Evolutionary conservation across 2,888 invertebrate genomes (phyloP).

Genomic region (Diogma glabrata): DNA sequence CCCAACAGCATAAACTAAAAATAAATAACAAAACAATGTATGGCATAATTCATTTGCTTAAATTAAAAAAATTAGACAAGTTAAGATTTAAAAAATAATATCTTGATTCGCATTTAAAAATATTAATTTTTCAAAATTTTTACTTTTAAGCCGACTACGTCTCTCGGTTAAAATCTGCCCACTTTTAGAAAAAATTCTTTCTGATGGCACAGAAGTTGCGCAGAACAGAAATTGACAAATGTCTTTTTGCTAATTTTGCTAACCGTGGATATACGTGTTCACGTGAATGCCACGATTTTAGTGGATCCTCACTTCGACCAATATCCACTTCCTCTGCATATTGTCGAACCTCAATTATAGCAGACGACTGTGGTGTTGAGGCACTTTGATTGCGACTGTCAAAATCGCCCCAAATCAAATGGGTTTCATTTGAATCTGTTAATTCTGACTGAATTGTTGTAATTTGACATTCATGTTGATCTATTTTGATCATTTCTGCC

Average conservation of each 20-base stretch:
- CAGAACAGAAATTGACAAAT: background rate
- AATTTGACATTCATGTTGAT: no score
- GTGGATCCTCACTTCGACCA: background rate
- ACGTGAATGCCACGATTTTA: constrained; percentile 17
- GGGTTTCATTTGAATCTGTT: background rate
- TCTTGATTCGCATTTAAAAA: no score
- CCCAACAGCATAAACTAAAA: no score
- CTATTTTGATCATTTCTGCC: background rate
- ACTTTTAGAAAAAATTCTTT: constrained; percentile 7
- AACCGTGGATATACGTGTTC: background rate
- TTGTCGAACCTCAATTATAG: background rate
- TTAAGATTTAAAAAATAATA: no score
- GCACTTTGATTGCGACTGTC: background rate
- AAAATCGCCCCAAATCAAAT: background rate
- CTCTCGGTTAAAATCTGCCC: background rate
- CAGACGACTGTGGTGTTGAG: no score
- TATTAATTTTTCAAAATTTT: constrained; percentile 1
- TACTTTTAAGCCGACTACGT: background rate
- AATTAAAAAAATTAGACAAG: no score
- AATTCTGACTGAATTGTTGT: no score
- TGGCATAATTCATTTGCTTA: no score
- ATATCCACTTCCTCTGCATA: background rate
- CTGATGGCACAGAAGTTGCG: constrained; percentile 6
- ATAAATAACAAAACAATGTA: no score
- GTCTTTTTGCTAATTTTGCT: background rate